Evolutionary conservation across 2,797 vertebrate genomes (phyloP), one percentile per base, ranked within the genome.

Genomic region (Vireo griseus): DNA sequence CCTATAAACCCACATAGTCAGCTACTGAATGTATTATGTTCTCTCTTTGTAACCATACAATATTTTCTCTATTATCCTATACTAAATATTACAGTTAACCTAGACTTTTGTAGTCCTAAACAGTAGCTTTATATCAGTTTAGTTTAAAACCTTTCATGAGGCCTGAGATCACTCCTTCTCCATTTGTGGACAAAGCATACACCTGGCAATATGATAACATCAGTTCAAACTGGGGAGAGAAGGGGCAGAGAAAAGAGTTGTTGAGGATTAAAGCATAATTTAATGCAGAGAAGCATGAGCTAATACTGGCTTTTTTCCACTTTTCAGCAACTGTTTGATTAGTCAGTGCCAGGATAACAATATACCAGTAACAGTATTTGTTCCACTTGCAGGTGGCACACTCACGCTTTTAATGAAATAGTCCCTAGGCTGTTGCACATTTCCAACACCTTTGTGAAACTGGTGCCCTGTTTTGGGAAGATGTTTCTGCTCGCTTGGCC

Each of bases 201-300:
- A 65, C 11, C 31, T 35, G 26, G 31, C 17, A 74, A 65, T 31
- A 55, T 0, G 1, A 37, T 1, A 37, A 16, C 48, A 73, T 19
- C 29, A 21, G 6, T 35, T 59, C 31, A 35, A 13, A 72, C 2
- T 29, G 48, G 29, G 48, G 35, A 57, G 51, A 51, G 16, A 35
- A 67, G 10, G 19, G 31, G 4, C 24, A 75, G 22, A 63, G n/a
- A 4, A 28, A 29, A 39, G 1, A 18, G 26, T 45, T 39, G 22
- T 22, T 90, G 52, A 71, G 52, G 48, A 35, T 45, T 71, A 50
- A 57, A 58, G 52, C 16, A 3, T 25, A 55, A 58, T n/a, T 73
- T 40, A 45, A 62, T 22, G 25, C 13, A 69, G 45, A 81, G 45
- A 66, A 71, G 25, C 10, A 33, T 3, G 2, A 52, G 35, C 62